A percentile compares a stretch with the other conserved stretches of the same genome.
phyloP scores from a whole-genome alignment of 2,888 invertebrate genomes.

The Mythimna loreyi region DNA sequence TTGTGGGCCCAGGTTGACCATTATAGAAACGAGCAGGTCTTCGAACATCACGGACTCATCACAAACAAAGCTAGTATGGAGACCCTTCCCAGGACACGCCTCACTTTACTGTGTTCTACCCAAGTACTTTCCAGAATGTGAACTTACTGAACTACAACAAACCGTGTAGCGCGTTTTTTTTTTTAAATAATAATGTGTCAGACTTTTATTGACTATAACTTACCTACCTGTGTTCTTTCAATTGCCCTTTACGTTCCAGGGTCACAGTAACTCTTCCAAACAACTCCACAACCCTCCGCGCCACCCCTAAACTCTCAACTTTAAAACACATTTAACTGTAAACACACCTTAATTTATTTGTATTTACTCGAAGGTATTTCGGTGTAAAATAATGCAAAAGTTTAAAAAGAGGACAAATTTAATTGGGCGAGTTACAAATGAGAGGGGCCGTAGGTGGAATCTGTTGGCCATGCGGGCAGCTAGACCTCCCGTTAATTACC shows the following conservation, averaged over 20 bases:
- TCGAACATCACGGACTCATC: no score
- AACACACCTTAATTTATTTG: constrained; percentile 51
- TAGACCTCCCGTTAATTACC: constrained; percentile 79
- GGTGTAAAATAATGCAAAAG: constrained; percentile 45
- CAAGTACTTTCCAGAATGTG: no score
- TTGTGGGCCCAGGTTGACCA: no score
- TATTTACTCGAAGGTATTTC: constrained; percentile 45
- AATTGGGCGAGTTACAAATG: constrained; percentile 56
- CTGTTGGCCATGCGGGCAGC: constrained; percentile 75
- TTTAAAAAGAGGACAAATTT: constrained; percentile 59
- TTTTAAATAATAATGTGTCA: no score
- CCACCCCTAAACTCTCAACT: constrained; percentile 28
- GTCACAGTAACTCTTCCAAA: neutral
- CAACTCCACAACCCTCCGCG: neutral
- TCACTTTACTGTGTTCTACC: no score
- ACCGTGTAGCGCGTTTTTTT: no score
- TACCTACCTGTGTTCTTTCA: neutral
- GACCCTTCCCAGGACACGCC: no score
- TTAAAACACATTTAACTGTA: constrained; percentile 53
- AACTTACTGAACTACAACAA: no score
- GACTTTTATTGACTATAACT: neutral
- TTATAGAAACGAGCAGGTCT: no score
- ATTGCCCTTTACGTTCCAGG: no score
- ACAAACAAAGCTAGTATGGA: no score
- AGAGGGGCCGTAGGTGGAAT: constrained; percentile 54